Evolutionary conservation across 1,140 invertebrate species (phyloP).

Genomic region (Drosophila littoralis): DNA sequence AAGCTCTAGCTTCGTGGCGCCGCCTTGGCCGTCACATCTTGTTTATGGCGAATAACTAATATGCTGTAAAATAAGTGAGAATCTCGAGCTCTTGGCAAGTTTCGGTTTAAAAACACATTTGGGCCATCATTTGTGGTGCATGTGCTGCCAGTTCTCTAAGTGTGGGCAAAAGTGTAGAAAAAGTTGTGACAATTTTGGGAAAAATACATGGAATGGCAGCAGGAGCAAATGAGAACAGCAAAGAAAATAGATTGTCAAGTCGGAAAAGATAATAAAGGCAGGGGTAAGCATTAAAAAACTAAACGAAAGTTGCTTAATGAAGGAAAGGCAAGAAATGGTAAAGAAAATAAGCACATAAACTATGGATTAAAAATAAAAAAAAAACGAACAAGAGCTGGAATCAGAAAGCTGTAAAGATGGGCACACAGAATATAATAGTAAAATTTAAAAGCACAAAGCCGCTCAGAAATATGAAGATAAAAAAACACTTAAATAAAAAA

Average conservation of each 20-base stretch:
- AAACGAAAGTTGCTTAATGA: slow-evolving; percentile 20
- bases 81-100: slow-evolving; percentile 57
- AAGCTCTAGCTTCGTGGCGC: slow-evolving; percentile 45
- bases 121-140: slow-evolving; percentile 52
- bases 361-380: slow-evolving; percentile 1
- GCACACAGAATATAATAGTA: background rate
- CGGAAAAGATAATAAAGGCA: background rate
- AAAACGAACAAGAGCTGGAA: background rate
- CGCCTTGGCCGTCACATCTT: slow-evolving; percentile 68
- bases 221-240: background rate
- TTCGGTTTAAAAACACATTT: slow-evolving; percentile 78
- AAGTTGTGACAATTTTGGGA: slow-evolving; percentile 23
- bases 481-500: background rate
- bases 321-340: background rate
- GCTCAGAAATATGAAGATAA: background rate
- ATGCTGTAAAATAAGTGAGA: slow-evolving; percentile 78
- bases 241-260: background rate
- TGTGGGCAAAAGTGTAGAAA: slow-evolving; percentile 16
- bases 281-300: background rate
- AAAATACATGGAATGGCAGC: background rate
- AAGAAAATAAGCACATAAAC: slow-evolving; percentile 1
- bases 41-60: slow-evolving; percentile 81
- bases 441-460: background rate
- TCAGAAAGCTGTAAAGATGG: slow-evolving; percentile 5
- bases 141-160: slow-evolving; percentile 6